phyloP scores from a whole-genome alignment of 2,113 vertebrate species.

The Callorhinus ursinus region DNA sequence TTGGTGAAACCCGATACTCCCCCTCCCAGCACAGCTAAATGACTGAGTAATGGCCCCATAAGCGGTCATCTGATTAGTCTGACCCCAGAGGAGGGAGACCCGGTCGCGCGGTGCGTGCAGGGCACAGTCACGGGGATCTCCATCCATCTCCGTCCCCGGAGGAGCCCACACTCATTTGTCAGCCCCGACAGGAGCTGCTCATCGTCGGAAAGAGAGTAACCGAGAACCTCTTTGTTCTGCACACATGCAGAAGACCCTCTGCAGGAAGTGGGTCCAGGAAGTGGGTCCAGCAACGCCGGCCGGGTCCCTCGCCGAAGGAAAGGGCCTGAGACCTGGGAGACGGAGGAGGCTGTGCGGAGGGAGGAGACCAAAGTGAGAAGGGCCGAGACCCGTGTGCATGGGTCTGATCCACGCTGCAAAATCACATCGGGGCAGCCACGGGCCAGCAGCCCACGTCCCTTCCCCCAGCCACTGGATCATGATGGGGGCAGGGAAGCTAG shows the following conservation, averaged over 20 bases:
- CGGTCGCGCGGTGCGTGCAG: constrained; percentile 73
- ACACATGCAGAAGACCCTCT: rapidly evolving
- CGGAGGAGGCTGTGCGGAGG: background rate
- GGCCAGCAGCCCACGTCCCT: rapidly evolving
- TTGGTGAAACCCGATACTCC: background rate
- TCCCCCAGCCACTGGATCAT: background rate
- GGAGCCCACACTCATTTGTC: constrained; percentile 82
- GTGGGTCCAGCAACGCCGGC: background rate
- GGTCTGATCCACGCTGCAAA: background rate
- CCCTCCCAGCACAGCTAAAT: constrained; percentile 70
- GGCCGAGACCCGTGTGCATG: background rate
- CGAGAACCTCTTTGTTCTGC: background rate
- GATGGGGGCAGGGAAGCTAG: background rate
- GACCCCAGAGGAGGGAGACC: constrained; percentile 82
- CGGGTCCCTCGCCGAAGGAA: background rate
- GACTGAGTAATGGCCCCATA: constrained; percentile 85
- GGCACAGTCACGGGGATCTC: constrained; percentile 64
- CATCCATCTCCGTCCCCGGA: constrained; percentile 87
- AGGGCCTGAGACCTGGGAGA: background rate
- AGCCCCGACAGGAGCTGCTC: constrained; percentile 70
- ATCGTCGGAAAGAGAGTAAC: background rate
- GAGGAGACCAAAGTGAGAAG: background rate
- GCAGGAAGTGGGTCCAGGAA: no score
- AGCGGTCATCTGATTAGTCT: constrained; percentile 86
- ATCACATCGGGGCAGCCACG: background rate